Conservation (phyloP, 2,113 vertebrate species). For the Archilochus colubris region DNA sequence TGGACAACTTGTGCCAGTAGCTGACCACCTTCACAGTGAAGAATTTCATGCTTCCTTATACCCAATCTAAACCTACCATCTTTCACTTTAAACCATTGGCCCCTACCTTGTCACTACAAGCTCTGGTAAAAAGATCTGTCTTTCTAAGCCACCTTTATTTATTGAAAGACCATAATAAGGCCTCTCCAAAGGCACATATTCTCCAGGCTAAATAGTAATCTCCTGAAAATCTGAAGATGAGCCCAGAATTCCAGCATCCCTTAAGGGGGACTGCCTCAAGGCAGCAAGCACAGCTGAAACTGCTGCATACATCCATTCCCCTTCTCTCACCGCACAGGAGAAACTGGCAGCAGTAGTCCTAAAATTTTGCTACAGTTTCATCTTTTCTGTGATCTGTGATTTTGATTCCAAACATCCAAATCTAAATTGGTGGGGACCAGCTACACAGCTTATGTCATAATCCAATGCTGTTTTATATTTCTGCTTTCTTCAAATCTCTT, state of each 20-base stretch:
- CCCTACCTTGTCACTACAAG: not conserved
- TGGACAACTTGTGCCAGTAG: accelerated
- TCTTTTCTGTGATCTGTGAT: not conserved
- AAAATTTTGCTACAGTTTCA: not conserved
- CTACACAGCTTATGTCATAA: accelerated
- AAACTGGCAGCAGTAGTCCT: not conserved
- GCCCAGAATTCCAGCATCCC: not conserved
- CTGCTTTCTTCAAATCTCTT: not conserved
- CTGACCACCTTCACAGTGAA: not conserved
- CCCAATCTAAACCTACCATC: not conserved
- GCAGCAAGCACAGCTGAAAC: not conserved
- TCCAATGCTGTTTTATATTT: accelerated
- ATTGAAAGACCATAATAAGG: not conserved
- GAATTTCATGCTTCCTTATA: not conserved
- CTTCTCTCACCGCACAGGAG: not conserved
- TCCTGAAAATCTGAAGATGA: not conserved
- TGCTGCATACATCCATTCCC: accelerated
- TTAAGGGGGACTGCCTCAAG: not conserved
- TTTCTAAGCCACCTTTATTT: not conserved
- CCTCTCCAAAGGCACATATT: not conserved
- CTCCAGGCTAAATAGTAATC: not conserved
- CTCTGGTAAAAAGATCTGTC: not conserved
- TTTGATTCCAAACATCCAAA: not conserved
- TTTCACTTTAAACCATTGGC: not conserved
- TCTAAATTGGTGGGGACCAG: accelerated